Evolutionary conservation across 2,888 invertebrate genomes (phyloP).

Genomic region (Chesias legatella): DNA sequence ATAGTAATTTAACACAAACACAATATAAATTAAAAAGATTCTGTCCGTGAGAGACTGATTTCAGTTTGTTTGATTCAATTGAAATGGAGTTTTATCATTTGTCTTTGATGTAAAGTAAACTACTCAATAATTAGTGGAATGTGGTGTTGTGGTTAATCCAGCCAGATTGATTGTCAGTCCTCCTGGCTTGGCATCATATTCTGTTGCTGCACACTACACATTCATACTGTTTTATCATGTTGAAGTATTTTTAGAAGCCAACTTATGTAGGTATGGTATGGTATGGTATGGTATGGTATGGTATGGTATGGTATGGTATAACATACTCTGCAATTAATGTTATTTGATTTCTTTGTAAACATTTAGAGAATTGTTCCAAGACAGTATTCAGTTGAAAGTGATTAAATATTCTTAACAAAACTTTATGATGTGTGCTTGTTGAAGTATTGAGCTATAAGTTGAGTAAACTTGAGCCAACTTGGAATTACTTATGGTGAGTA

Average conservation of each 20-base stretch:
- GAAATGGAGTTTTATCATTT: no score
- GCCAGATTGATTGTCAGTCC: slow-evolving; percentile 57
- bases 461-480: no score
- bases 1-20: no score
- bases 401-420: neutral
- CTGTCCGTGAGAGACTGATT: no score
- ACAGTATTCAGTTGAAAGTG: slow-evolving; percentile 16
- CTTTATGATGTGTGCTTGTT: slow-evolving; percentile 35
- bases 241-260: slow-evolving; percentile 73
- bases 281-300: no score
- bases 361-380: slow-evolving; percentile 42
- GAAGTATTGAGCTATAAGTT: no score
- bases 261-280: slow-evolving; percentile 25
- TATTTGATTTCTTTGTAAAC: slow-evolving; percentile 67
- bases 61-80: no score
- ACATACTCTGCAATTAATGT: slow-evolving; percentile 48
- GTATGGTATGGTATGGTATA: no score
- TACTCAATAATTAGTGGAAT: no score
- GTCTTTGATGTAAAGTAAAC: no score
- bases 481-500: slow-evolving; percentile 71
- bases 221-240: slow-evolving; percentile 73
- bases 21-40: no score
- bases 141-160: slow-evolving; percentile 41
- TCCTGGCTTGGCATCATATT: slow-evolving; percentile 64
- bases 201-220: slow-evolving; percentile 68